A percentile compares a stretch with the other conserved stretches of the same genome.
phyloP scores from a whole-genome alignment of 1,140 invertebrate genomes.

The Leptonema lineaticorne region DNA sequence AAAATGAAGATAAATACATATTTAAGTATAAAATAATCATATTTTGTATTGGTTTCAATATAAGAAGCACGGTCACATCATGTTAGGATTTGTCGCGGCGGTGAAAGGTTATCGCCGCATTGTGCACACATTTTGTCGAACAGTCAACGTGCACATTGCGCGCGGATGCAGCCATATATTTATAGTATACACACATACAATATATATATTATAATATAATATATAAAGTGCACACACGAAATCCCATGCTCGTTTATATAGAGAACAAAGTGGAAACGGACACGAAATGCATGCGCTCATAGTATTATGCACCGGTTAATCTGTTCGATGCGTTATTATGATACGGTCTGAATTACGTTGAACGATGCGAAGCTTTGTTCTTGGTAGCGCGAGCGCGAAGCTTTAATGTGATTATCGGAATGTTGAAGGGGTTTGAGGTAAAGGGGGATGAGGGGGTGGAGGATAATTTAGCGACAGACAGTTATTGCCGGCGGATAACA shows the following conservation, averaged over 20 bases:
- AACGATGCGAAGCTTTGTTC: not conserved
- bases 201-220: too few species aligned
- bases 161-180: too few species aligned
- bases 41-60: too few species aligned
- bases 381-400: not conserved
- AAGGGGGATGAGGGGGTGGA: not conserved
- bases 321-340: not conserved
- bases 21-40: too few species aligned
- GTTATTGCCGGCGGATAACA: too few species aligned
- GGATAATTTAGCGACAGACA: not conserved
- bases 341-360: not conserved
- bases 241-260: too few species aligned
- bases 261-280: too few species aligned
- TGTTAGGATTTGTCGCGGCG: too few species aligned
- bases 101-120: not conserved
- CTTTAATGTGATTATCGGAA: not conserved
- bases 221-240: too few species aligned
- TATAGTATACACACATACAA: too few species aligned
- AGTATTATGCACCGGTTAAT: not conserved
- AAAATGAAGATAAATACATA: too few species aligned
- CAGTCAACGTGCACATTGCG: not conserved
- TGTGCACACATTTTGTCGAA: not conserved
- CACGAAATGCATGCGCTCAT: not conserved
- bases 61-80: too few species aligned
- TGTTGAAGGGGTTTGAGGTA: not conserved